Evolutionary conservation across 1,140 invertebrate species (phyloP), one percentile per base, ranked within the genome.

Genomic region (Zaprionus taronus): DNA sequence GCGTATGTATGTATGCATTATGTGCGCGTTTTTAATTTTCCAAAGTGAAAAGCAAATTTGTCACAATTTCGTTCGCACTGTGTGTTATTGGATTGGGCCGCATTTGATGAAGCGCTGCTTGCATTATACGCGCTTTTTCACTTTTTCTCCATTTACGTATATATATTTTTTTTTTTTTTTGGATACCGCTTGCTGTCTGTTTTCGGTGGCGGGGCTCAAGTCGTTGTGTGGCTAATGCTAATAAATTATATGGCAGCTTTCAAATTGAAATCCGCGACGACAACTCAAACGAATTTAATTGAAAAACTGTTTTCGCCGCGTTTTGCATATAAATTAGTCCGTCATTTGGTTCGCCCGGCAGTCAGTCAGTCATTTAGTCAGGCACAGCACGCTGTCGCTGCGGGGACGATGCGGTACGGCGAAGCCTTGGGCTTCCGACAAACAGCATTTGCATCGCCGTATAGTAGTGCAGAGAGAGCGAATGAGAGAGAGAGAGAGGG

Each of bases 21-120:
- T 86, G 80, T 77, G 83, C 71, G 69, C 77, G 81, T 89, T 87
- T 87, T 87, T 87, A 87, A 87, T 87, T 87, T 87, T 83, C 64
- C 84, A 87, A 87, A 87, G 83, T 87, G 83, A 87, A 87, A 89
- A 89, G 84, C 84, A 87, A 87, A 87, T 87, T 87, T 87, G 83
- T 87, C 83, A 81, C 83, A 87, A 72, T 86, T 86, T 81, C 73
- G 69, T 86, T 80, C 63, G 61, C 66, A 67, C 63, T 57, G 55
- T 75, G 71, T 69, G 80, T 80, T 87, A 83, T 83, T 86, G 83
- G 80, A 80, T 87, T 87, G 83, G 77, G 80, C 57, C 72, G 83
- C 80, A 83, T 83, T 86, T 86, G 83, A 83, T 87, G 72, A 82
- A 49, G 83, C 77, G 63, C 67, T 64, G 53, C 60, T 58, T 75